Evolutionary conservation across 2,797 vertebrate species (phyloP).

Genomic region (Anableps anableps): DNA sequence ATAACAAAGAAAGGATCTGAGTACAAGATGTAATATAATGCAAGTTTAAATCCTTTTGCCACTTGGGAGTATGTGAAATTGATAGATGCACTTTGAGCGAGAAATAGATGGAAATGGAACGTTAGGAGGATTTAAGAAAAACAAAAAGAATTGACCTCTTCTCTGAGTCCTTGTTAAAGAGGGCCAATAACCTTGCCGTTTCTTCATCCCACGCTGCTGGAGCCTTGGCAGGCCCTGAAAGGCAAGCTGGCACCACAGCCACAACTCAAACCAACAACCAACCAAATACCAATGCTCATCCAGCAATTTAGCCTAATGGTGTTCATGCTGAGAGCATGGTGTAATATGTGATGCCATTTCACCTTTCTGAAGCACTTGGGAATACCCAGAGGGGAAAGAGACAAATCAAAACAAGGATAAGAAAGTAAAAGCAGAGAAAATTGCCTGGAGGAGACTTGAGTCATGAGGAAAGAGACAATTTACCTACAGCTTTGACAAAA

Average conservation of each 20-base stretch:
- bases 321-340: conserved; percentile 42
- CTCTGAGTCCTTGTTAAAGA: conserved; percentile 56
- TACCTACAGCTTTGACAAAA: background rate
- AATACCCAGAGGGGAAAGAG: conserved; percentile 42
- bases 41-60: conserved; percentile 54
- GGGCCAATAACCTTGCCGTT: conserved; percentile 50
- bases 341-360: conserved; percentile 37
- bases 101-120: conserved; percentile 26
- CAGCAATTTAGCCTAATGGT: conserved; percentile 42
- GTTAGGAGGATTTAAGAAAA: conserved; percentile 12
- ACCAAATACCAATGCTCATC: conserved; percentile 12
- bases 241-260: conserved; percentile 19
- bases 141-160: conserved; percentile 43
- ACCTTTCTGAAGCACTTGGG: conserved; percentile 52
- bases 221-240: conserved; percentile 46
- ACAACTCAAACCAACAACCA: conserved; percentile 3
- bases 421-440: conserved; percentile 55
- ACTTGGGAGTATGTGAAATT: conserved; percentile 48
- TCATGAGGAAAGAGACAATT: conserved; percentile 16
- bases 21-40: conserved; percentile 41
- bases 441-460: conserved; percentile 26
- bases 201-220: conserved; percentile 52
- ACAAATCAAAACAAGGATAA: conserved; percentile 57
- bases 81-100: conserved; percentile 29
- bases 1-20: conserved; percentile 51